A percentile compares a stretch with the other conserved stretches of the same genome.
Conservation (phyloP, 37 sponge, comb jelly and placozoan species). For the Halisarca cf. caerulea region DNA sequence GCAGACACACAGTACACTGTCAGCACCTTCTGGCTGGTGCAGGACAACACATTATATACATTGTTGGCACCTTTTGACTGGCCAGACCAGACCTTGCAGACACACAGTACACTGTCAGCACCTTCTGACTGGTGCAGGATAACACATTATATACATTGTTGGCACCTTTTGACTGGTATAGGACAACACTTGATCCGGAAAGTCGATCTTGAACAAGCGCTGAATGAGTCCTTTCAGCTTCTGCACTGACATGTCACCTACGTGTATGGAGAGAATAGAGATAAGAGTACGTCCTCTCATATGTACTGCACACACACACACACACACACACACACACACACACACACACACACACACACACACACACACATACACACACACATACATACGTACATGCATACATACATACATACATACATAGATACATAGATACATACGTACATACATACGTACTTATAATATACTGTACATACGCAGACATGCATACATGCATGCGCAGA, state of each 20-base stretch:
- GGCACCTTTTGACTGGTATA: conserved; percentile 56
- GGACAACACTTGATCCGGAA: conserved; percentile 61
- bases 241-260: conserved; percentile 79
- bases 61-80: conserved; percentile 50
- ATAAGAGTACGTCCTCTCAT: not conserved
- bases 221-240: conserved; percentile 86
- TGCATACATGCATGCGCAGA: not conserved
- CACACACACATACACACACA: not conserved
- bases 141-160: too few species aligned
- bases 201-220: conserved; percentile 73
- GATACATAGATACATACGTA: not conserved
- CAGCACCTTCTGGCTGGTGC: too few species aligned
- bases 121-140: too few species aligned
- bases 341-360: not conserved
- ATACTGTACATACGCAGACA: not conserved
- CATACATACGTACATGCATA: not conserved
- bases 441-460: not conserved
- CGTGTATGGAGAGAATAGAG: not conserved
- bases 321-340: not conserved
- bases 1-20: too few species aligned
- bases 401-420: not conserved
- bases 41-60: too few species aligned
- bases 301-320: not conserved
- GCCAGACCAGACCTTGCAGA: too few species aligned
- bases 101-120: too few species aligned